phyloP scores from a whole-genome alignment of 1,140 invertebrate species.

The Drosophila ogumai region DNA sequence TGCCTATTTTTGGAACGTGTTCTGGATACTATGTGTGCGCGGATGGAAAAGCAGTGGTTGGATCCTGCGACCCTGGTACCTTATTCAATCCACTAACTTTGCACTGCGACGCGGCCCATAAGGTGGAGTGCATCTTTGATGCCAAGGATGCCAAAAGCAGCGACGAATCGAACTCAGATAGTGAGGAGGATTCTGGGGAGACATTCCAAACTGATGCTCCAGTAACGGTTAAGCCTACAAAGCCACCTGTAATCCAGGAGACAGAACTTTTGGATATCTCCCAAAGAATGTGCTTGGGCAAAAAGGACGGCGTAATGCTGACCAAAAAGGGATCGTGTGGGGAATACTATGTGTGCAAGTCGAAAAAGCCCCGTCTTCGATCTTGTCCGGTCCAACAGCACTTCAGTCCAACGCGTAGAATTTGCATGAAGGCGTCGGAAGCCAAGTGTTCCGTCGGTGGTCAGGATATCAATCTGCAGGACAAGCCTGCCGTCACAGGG shows the following conservation, averaged over 20 bases:
- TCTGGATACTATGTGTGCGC: slow-evolving; percentile 70
- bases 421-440: slow-evolving; percentile 52
- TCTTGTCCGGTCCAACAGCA: slow-evolving; percentile 52
- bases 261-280: slow-evolving; percentile 1
- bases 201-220: background rate
- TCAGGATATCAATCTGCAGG: background rate
- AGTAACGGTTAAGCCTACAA: slow-evolving; percentile 13
- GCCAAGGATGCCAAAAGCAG: background rate
- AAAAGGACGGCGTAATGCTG: slow-evolving; percentile 50
- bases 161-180: slow-evolving; percentile 9
- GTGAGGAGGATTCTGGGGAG: slow-evolving; percentile 41
- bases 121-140: slow-evolving; percentile 55
- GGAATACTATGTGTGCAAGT: slow-evolving; percentile 70
- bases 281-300: slow-evolving; percentile 34
- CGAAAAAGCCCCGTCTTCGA: slow-evolving; percentile 38
- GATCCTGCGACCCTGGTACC: slow-evolving; percentile 56
- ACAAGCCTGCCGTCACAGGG: slow-evolving; percentile 33
- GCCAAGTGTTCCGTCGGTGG: slow-evolving; percentile 52
- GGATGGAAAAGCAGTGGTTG: slow-evolving; percentile 66
- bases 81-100: slow-evolving; percentile 60
- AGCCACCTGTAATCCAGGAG: slow-evolving; percentile 3
- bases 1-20: slow-evolving; percentile 75
- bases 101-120: slow-evolving; percentile 59
- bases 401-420: slow-evolving; percentile 54
- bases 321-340: slow-evolving; percentile 57